Evolutionary conservation across 1,140 invertebrate species (phyloP), one percentile per base, ranked within the genome.

Genomic region (Ladona fulva): DNA sequence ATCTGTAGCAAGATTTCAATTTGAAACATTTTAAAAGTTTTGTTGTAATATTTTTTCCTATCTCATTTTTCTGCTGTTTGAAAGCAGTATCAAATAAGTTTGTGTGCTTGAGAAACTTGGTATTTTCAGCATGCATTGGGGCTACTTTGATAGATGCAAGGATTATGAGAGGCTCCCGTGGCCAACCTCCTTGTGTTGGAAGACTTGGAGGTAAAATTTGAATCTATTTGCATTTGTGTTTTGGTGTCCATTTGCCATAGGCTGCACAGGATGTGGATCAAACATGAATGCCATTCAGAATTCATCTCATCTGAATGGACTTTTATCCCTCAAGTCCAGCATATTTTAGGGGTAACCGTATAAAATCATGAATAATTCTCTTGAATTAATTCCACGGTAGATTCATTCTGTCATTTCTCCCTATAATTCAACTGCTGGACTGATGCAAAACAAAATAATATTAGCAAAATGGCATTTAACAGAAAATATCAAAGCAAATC

Each of bases 121-220:
- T 66, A 66, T 66, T 66, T 66, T 66, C 52, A 66, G 52, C 52
- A 66, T 66, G 52, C 52, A 66, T 66, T 66, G 52, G 16, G 52
- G 52, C 52, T 66, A 66, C 52, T 66, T 66, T 66, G 52, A 66
- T 66, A 66, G 52, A 66, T 22, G 52, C 52, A 66, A 66, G 52
- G 52, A 66, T 19, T 66, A 66, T 66, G 16, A 19, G 52, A 66
- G 52, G 52, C 52, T 66, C 52, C n/a, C n/a, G 12, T 66, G 52
- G 52, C 52, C 52, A 66, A 66, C 52, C 52, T 66, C 52, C 52
- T 66, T 66, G 52, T 66, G 52, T 66, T 66, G 52, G 52, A 66
- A 66, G 52, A 22, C 52, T 66, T 66, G n/a, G 52, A 66, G 52
- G 52, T 66, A 66, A 66, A 66, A 66, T 66, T 66, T 66, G 52